Evolutionary conservation across 1,140 invertebrate species (phyloP).

Genomic region (Cyclargus thomasi): DNA sequence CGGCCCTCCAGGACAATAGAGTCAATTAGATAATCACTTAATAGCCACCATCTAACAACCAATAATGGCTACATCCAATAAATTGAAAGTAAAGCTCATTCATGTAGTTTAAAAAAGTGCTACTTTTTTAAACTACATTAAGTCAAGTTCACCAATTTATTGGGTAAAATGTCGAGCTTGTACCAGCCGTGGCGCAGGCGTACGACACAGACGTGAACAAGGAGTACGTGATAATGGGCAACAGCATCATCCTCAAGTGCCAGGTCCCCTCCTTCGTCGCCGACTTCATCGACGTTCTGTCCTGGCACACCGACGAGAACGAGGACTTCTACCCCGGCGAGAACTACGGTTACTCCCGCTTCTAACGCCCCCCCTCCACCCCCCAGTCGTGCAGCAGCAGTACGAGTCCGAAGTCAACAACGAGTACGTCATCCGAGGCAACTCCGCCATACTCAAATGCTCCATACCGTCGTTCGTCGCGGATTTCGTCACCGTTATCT

Average conservation of each 20-base stretch:
- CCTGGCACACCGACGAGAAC: constrained; percentile 90
- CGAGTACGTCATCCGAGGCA: constrained; percentile 93
- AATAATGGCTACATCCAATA: neutral
- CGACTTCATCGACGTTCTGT: constrained; percentile 90
- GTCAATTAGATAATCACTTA: constrained; percentile 59
- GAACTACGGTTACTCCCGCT: constrained; percentile 78
- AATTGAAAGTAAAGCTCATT: neutral
- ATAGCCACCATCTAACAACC: constrained; percentile 18
- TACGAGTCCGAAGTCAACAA: constrained; percentile 93
- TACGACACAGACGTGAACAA: constrained; percentile 95
- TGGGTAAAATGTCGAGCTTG: neutral
- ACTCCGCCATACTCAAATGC: constrained; percentile 93
- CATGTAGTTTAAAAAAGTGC: neutral
- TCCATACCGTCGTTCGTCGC: constrained; percentile 93
- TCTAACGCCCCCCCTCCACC: constrained; percentile 8
- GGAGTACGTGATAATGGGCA: constrained; percentile 94
- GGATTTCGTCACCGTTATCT: constrained; percentile 91
- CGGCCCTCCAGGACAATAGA: constrained; percentile 35
- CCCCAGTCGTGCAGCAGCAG: constrained; percentile 87
- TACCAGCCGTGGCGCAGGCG: constrained; percentile 88
- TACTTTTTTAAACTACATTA: no score
- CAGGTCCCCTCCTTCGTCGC: constrained; percentile 94
- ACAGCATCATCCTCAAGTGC: constrained; percentile 95
- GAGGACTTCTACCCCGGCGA: constrained; percentile 78
- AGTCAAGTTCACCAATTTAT: neutral